A percentile compares a stretch with the other conserved stretches of the same genome.
Evolutionary conservation across 2,888 invertebrate species (phyloP).

Genomic region (Bombylius major): DNA sequence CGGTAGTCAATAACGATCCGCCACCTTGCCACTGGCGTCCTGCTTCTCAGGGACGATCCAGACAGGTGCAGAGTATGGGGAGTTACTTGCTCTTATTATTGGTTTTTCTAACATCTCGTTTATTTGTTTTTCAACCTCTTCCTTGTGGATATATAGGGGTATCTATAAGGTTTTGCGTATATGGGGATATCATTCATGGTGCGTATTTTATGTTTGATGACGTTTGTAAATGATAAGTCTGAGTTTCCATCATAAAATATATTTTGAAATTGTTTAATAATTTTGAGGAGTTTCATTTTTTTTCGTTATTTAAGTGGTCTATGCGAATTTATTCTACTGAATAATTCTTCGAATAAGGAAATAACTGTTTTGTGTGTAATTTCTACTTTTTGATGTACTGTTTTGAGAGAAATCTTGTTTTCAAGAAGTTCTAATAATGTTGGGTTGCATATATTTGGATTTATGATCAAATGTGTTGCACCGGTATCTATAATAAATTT

Average conservation of each 20-base stretch:
- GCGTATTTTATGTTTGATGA: conserved; percentile 1
- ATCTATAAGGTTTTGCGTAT: not conserved
- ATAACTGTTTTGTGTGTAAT: not conserved
- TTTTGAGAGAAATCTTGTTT: not conserved
- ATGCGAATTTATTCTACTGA: not conserved
- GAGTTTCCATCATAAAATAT: not conserved
- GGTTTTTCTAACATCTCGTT: no score
- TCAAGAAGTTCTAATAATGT: not conserved
- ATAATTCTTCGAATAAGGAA: no score
- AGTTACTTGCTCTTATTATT: not conserved
- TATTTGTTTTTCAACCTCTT: no score
- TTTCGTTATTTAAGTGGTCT: not conserved
- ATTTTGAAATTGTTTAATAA: not conserved
- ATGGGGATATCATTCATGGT: not conserved
- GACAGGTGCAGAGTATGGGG: not conserved
- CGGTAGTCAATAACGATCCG: conserved; percentile 6
- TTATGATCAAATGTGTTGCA: not conserved
- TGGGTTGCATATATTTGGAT: conserved; percentile 1
- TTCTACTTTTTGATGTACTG: not conserved
- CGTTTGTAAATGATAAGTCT: not conserved
- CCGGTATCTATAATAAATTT: not conserved
- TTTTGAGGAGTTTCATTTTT: not conserved
- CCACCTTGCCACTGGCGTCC: conserved; percentile 4
- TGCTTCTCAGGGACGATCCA: no score
- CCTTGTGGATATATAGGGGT: not conserved